Evolutionary conservation across 1,140 invertebrate genomes (phyloP), one percentile per base, ranked within the genome.

Genomic region (Oryctes rhinoceros): DNA sequence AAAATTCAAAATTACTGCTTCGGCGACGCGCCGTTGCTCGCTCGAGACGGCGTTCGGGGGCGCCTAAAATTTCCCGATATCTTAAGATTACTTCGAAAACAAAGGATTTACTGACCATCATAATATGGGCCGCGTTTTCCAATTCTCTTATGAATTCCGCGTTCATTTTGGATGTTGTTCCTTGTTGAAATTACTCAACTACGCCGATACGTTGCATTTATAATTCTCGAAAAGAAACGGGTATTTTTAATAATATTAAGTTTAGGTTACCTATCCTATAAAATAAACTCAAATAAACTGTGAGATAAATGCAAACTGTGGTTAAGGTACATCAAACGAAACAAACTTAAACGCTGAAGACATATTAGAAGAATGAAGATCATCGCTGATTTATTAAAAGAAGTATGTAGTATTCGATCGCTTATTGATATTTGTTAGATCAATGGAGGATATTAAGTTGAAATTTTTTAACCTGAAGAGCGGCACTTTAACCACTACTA

Each of bases 1-100:
- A 86, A 97, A 96, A 87, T 93, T 91, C 20, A 96, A 85, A 85
- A 97, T 94, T 20, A 97, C 90, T 83, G 89, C 88, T 88, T 97
- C 95, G 20, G 96, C 96, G 82, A 91, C 91, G 84, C 92, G 92
- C 80, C 96, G 88, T 86, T 97, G 94, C 84, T 96, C 92, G 84
- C 90, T 88, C 53, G 91, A 93, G 20, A 97, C 93, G 81, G 95
- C 75, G 88, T 94, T 93, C 83, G 96, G 95, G 71, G 96, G 93
- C 80, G 95, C 95, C 96, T 97, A 82, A 83, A 90, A 89, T 78
- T 78, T 77, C 44, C n/a, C 74, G 24, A 80, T 65, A 78, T 59
- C 75, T 44, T 44, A 44, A 79, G 74, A 48, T 49, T 39, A 59
- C 81, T 20, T 76, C 18, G 48, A 62, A 35, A 82, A 79, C 77